These are phyloP conservation scores for Cantharis lateralis DNA, from an alignment of 2,888 invertebrate genomes.

Conservation along the genomic window DNA sequence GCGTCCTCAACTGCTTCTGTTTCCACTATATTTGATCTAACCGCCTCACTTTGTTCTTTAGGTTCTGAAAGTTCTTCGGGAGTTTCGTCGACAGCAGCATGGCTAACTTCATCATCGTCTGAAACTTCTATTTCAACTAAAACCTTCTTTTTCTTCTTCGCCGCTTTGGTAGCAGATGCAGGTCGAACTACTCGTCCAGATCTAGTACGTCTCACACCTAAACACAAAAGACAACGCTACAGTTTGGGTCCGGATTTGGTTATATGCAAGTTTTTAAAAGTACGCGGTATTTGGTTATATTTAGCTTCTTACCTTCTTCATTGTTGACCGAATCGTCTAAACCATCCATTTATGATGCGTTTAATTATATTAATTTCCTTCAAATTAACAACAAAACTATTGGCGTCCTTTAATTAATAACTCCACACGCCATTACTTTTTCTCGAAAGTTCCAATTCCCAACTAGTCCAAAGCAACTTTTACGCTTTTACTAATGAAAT, in stretches of 20 bases:
- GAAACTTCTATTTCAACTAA: constrained; percentile 58
- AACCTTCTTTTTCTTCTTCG: constrained; percentile 54
- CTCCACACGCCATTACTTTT: background rate
- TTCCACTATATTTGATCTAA: background rate
- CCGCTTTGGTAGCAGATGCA: constrained; percentile 43
- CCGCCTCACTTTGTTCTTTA: background rate
- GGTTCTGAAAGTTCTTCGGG: background rate
- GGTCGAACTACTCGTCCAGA: constrained; percentile 59
- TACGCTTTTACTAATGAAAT: too few species aligned
- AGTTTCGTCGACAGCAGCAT: background rate
- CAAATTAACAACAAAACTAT: constrained; percentile 8
- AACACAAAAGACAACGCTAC: background rate
- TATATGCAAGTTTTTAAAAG: background rate
- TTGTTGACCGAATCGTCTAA: constrained; percentile 21
- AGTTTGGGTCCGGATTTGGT: background rate
- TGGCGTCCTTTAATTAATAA: background rate
- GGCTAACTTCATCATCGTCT: constrained; percentile 49
- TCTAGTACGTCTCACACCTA: constrained; percentile 58
- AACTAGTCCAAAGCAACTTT: background rate
- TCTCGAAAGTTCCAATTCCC: background rate
- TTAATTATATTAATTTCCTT: background rate
- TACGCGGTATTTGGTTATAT: background rate
- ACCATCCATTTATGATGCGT: constrained; percentile 23
- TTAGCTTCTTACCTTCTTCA: constrained; percentile 25
- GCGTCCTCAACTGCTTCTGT: background rate